A percentile compares a stretch with the other conserved stretches of the same genome.
phyloP scores from a whole-genome alignment of 2,113 vertebrate genomes.

The Kobus ellipsiprymnus region DNA sequence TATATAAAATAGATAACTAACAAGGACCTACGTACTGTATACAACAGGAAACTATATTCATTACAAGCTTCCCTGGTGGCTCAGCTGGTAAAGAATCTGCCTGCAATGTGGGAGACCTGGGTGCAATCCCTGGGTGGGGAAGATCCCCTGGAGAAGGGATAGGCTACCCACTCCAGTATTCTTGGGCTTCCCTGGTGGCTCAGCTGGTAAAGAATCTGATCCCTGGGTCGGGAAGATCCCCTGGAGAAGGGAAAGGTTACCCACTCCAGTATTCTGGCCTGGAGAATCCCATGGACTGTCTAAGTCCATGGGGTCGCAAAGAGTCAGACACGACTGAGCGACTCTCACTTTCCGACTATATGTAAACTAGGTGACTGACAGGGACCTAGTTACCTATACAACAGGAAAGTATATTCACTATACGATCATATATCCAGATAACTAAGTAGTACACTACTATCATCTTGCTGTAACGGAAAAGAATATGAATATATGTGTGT shows the following conservation, averaged over 20 bases:
- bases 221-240: not conserved
- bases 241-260: not conserved
- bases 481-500: not conserved
- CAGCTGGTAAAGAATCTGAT: not conserved
- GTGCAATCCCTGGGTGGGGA: fast-evolving
- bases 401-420: not conserved
- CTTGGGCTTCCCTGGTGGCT: not conserved
- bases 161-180: not conserved
- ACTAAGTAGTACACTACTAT: not conserved
- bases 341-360: not conserved
- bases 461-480: not conserved
- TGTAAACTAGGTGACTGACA: not conserved
- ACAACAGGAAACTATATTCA: not conserved
- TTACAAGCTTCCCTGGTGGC: not conserved
- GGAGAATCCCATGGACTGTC: not conserved
- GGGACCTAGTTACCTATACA: not conserved
- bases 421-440: not conserved
- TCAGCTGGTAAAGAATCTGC: not conserved
- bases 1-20: not conserved
- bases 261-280: not conserved
- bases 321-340: fast-evolving
- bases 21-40: fast-evolving
- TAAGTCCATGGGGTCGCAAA: not conserved
- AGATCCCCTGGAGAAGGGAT: not conserved
- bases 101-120: fast-evolving